Conservation (phyloP, 2,113 vertebrate species). For the Glaucomys volans region DNA sequence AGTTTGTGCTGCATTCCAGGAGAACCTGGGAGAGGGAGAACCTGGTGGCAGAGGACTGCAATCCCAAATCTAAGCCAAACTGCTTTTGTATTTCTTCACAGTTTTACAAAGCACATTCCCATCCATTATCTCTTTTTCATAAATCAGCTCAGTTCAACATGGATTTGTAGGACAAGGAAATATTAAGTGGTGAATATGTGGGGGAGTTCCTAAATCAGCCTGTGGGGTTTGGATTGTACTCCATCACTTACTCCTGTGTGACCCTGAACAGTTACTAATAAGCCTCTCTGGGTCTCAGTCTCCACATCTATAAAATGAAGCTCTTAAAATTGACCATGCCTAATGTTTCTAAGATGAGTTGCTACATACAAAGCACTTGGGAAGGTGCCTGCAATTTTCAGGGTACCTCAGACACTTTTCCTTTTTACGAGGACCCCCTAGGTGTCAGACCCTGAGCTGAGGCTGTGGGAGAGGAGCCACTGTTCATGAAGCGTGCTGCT, state of each 20-base stretch:
- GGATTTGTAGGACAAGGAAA: background rate
- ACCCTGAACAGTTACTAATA: background rate
- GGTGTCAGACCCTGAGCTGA: accelerated
- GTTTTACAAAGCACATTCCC: background rate
- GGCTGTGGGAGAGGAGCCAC: background rate
- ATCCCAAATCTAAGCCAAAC: background rate
- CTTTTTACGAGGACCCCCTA: background rate
- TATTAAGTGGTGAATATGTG: background rate
- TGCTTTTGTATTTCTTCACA: background rate
- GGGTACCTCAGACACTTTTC: background rate
- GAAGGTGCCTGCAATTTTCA: background rate
- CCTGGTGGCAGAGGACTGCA: background rate
- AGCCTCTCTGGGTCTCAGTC: background rate
- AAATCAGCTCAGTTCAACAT: background rate
- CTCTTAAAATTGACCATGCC: background rate
- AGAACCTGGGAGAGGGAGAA: background rate
- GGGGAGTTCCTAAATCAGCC: background rate
- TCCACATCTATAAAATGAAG: background rate
- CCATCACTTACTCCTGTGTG: background rate
- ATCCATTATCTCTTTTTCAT: background rate
- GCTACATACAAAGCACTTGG: background rate
- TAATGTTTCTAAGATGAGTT: background rate
- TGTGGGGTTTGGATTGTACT: background rate
- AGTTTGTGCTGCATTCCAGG: background rate
- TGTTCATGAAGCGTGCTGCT: background rate